Percentiles rank a stretch among this genome's conserved stretches.
Evolutionary conservation across 1,140 invertebrate genomes (phyloP).

Genomic region (Hypsibius dujardini): DNA sequence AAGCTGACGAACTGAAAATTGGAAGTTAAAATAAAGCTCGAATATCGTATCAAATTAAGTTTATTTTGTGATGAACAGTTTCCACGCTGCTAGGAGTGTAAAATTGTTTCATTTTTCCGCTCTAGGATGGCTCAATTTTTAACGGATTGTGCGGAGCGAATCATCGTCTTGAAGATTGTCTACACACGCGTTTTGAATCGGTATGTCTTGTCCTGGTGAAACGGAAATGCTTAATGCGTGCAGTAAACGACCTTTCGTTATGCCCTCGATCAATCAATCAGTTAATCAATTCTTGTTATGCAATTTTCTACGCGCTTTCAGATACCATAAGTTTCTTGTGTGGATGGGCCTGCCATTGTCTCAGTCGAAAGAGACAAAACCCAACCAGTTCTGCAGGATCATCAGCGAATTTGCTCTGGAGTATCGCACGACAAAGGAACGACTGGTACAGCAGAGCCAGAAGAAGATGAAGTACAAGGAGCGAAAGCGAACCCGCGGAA

Average conservation of each 20-base stretch:
- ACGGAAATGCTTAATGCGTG: no score
- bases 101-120: no score
- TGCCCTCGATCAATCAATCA: no score
- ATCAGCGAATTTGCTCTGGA: slow-evolving; percentile 97
- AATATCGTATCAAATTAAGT: no score
- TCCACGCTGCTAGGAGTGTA: no score
- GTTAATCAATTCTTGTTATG: no score
- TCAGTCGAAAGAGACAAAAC: slow-evolving; percentile 65
- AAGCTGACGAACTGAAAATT: no score
- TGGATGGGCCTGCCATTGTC: slow-evolving; percentile 71
- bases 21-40: no score
- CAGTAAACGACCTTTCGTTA: no score
- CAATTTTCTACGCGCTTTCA: slow-evolving; percentile 32
- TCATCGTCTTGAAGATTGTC: slow-evolving; percentile 75
- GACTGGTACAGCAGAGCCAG: slow-evolving; percentile 81
- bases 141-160: slow-evolving; percentile 84
- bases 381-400: slow-evolving; percentile 75
- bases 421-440: slow-evolving; percentile 84
- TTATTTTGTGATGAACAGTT: no score
- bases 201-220: no score
- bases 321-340: slow-evolving; percentile 79
- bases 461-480: slow-evolving; percentile 73
- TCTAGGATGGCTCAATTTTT: slow-evolving; percentile 78
- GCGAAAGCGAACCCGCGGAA: slow-evolving; percentile 85
- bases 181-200: slow-evolving; percentile 75